These are phyloP conservation scores for Acrossocheilus fasciatus DNA, from an alignment of 2,797 vertebrate species.

Conservation along the genomic window DNA sequence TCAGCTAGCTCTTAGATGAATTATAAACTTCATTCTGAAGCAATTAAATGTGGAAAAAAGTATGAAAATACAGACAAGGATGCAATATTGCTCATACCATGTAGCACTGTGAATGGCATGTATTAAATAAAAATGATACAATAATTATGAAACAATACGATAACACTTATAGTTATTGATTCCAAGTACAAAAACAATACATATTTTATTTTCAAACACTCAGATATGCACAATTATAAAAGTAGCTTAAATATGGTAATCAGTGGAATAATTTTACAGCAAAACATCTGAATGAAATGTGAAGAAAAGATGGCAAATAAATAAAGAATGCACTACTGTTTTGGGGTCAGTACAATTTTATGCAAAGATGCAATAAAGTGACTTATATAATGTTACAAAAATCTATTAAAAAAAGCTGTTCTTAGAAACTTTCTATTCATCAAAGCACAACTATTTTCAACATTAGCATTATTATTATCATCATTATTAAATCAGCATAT, in stretches of 20 bases:
- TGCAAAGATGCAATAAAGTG: not conserved
- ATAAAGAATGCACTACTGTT: not conserved
- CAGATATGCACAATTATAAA: not conserved
- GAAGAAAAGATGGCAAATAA: not conserved
- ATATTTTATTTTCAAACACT: not conserved
- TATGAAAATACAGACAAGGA: not conserved
- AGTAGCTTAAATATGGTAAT: not conserved
- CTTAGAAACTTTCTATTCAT: not conserved
- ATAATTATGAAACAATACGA: not conserved
- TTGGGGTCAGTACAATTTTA: not conserved
- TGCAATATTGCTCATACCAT: constrained; percentile 34
- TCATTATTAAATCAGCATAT: not conserved
- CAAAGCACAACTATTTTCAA: not conserved
- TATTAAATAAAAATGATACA: not conserved
- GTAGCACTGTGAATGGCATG: constrained; percentile 33
- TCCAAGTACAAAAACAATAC: not conserved
- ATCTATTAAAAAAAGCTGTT: not conserved
- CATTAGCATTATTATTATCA: not conserved
- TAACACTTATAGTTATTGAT: not conserved
- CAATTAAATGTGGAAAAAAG: not conserved
- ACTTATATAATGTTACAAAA: not conserved
- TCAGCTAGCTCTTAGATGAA: not conserved
- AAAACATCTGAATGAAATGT: not conserved
- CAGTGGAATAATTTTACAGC: not conserved
- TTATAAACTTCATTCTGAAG: not conserved